phyloP scores from a whole-genome alignment of 2,888 invertebrate genomes.

The Tetropium fuscum region DNA sequence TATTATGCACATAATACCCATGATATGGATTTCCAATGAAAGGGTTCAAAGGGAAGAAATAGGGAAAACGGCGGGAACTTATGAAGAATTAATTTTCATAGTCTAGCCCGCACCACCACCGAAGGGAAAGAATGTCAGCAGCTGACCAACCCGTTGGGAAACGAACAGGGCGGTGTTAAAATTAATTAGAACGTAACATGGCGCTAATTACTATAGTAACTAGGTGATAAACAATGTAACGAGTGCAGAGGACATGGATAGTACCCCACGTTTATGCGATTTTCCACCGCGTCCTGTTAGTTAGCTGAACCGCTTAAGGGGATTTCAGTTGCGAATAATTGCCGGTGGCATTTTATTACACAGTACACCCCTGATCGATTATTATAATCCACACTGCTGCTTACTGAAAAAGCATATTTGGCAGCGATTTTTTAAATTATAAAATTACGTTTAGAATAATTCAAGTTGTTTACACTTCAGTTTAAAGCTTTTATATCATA shows the following conservation, averaged over 20 bases:
- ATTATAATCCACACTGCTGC: no score
- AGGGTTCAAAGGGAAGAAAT: no score
- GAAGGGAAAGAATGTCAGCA: not conserved
- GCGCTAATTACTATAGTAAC: slow-evolving; percentile 41
- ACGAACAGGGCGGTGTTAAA: slow-evolving; percentile 15
- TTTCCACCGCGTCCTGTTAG: slow-evolving; percentile 21
- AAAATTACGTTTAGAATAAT: no score
- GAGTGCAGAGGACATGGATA: slow-evolving; percentile 41
- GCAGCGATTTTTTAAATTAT: no score
- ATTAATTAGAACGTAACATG: slow-evolving; percentile 43
- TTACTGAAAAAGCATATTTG: no score
- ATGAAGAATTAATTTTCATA: not conserved
- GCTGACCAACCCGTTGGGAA: not conserved
- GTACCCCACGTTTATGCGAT: slow-evolving; percentile 30
- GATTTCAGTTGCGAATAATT: not conserved
- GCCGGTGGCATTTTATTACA: not conserved
- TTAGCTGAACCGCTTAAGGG: slow-evolving; percentile 9
- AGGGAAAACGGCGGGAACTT: no score
- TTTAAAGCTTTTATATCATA: no score
- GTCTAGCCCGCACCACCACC: no score
- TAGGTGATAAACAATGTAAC: slow-evolving; percentile 45
- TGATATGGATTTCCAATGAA: not conserved
- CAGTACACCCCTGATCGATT: no score
- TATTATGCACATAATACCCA: not conserved
- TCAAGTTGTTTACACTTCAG: no score